These are phyloP conservation scores for Protodeltote pygarga DNA, from an alignment of 2,888 invertebrate genomes.

Conservation along the genomic window DNA sequence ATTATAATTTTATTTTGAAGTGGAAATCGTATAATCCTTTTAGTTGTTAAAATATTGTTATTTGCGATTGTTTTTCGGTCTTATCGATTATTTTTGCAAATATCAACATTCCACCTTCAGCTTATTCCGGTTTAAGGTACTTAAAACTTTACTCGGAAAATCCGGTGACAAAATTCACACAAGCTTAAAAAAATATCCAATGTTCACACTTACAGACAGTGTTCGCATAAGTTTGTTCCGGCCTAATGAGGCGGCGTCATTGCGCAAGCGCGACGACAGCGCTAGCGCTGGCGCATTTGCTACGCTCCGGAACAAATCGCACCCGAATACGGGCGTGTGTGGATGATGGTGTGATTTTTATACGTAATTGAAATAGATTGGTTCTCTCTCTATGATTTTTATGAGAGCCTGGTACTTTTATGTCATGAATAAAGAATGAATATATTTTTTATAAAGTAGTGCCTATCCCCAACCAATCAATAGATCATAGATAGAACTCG, in stretches of 20 bases:
- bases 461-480: no score
- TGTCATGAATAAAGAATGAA: conserved; percentile 3
- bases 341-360: conserved; percentile 69
- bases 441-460: no score
- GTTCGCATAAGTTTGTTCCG: conserved; percentile 70
- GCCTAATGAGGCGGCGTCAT: conserved; percentile 77
- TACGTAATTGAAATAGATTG: conserved; percentile 50
- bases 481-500: no score
- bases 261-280: conserved; percentile 77
- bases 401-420: conserved; percentile 20
- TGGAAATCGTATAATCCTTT: no score
- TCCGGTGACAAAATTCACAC: conserved; percentile 31
- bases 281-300: conserved; percentile 75
- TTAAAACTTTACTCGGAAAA: conserved; percentile 31
- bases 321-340: conserved; percentile 73
- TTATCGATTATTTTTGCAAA: no score
- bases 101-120: no score
- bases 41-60: no score
- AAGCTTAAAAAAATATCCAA: conserved; percentile 30
- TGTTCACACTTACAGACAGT: conserved; percentile 47
- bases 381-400: conserved; percentile 28
- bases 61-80: no score
- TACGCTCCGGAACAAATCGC: conserved; percentile 80
- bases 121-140: no score
- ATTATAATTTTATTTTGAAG: no score